Percentiles rank a stretch among this genome's conserved stretches.
Conservation (phyloP, 2,888 invertebrate genomes). For the Galerucella nymphaeae region DNA sequence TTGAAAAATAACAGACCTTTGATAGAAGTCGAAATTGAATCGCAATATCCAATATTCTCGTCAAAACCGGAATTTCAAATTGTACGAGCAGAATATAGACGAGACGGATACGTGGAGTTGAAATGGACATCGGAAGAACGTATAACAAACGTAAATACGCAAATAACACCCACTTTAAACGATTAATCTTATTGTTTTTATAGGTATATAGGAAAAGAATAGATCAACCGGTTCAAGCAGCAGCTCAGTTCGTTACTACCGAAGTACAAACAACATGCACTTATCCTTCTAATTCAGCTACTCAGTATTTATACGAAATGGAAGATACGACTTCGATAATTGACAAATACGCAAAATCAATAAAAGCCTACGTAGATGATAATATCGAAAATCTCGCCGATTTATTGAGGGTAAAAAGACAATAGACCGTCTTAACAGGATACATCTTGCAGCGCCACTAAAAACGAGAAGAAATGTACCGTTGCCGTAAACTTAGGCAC, state of each 20-base stretch:
- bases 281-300: constrained; percentile 77
- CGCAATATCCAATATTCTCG: constrained; percentile 69
- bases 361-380: constrained; percentile 43
- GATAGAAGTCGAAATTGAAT: constrained; percentile 76
- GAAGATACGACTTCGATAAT: constrained; percentile 43
- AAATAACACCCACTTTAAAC: background rate
- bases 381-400: constrained; percentile 53
- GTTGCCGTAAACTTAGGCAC: too few relatives aligned
- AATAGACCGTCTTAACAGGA: background rate
- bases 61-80: constrained; percentile 66
- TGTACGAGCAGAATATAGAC: constrained; percentile 69
- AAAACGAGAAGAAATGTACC: too few relatives aligned
- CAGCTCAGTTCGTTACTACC: constrained; percentile 63
- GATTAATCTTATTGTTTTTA: background rate
- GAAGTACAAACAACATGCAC: constrained; percentile 76
- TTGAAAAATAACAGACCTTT: constrained; percentile 69
- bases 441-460: too few relatives aligned
- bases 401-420: constrained; percentile 44
- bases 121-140: constrained; percentile 67
- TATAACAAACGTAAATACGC: constrained; percentile 51
- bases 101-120: constrained; percentile 78
- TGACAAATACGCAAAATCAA: constrained; percentile 38
- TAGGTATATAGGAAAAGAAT: constrained; percentile 67
- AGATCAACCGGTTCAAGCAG: constrained; percentile 70
- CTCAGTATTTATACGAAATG: constrained; percentile 71